Evolutionary conservation across 30 jellyfish, hydroid and myxozoan genomes (phyloP), one percentile per base, ranked within the genome.

Genomic region (Rhopilema esculentum): DNA sequence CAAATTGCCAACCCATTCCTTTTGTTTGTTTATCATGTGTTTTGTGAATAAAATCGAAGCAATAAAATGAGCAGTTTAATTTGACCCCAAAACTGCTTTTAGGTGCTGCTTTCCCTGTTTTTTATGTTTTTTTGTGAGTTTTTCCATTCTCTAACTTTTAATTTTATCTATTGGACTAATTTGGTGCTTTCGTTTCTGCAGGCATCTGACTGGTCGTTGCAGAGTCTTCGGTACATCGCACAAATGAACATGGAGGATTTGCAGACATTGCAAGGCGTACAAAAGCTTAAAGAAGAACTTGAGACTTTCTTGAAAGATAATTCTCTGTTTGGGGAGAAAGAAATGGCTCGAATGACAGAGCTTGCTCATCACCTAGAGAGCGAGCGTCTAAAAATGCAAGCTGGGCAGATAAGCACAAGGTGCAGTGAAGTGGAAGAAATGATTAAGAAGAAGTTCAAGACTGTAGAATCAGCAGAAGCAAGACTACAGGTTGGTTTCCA

Each of bases 351-450:
- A 17, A 96, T 96, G 86, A 96, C 99, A 2, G 97, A 96, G 62
- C 70, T 96, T 31, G 99, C 99, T 0, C 99, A 96, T 62, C 99
- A 96, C 71, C 93, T 96, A 20, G 98, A 97, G 72, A 91, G 98
- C 66, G 91, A 91, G 33, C 79, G 88, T 69, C 85, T 92, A 57
- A 97, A 92, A 62, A 89, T 86, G 95, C 97, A 96, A 72, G 99
- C 99, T 17, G 99, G 96, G 67, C 99, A 91, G 63, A 83, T 89
- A 27, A 91, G 86, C 75, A 86, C 89, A 27, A 27, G 98, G 48
- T 91, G 97, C 70, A 78, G 82, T 27, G 99, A 96, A 31, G 98
- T 91, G 12, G 97, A 96, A 30, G 97, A 96, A 29, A 91, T 96
- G 95, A 66, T 96, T 27, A 78, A 77, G 26, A 92, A 81, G 80